phyloP scores from a whole-genome alignment of 2,113 vertebrate species.

The Aldabrachelys gigantea region DNA sequence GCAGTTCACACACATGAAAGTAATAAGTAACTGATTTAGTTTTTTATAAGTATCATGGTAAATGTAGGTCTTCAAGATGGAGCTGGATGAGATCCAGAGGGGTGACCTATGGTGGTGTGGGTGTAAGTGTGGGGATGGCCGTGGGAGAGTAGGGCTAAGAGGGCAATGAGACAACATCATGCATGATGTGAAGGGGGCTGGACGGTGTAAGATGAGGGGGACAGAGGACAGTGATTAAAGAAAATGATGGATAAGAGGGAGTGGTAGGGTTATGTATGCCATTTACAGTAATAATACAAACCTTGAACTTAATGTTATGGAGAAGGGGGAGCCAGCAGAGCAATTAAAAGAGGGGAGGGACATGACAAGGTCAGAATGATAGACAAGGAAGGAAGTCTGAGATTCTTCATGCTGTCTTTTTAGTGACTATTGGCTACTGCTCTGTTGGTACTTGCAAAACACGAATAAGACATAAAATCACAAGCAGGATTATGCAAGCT shows the following conservation, averaged over 20 bases:
- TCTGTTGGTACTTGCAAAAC: background rate
- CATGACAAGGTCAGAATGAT: background rate
- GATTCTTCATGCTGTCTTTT: background rate
- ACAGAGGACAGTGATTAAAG: background rate
- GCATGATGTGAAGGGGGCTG: background rate
- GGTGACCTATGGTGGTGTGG: background rate
- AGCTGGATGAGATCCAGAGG: background rate
- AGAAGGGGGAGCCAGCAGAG: background rate
- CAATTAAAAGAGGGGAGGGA: background rate
- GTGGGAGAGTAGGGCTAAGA: background rate
- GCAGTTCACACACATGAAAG: background rate
- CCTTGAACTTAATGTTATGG: background rate
- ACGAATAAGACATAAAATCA: background rate
- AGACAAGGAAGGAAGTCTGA: background rate
- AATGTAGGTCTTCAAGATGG: background rate
- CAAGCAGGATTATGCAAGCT: background rate
- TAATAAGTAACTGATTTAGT: background rate
- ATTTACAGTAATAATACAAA: background rate
- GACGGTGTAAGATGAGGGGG: background rate
- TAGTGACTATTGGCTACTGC: background rate
- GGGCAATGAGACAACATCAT: background rate
- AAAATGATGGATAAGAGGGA: background rate
- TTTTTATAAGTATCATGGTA: background rate
- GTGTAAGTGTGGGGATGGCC: background rate
- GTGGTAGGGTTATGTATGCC: background rate